Conservation (phyloP, 2,888 invertebrate genomes). For the Halictus ligatus region DNA sequence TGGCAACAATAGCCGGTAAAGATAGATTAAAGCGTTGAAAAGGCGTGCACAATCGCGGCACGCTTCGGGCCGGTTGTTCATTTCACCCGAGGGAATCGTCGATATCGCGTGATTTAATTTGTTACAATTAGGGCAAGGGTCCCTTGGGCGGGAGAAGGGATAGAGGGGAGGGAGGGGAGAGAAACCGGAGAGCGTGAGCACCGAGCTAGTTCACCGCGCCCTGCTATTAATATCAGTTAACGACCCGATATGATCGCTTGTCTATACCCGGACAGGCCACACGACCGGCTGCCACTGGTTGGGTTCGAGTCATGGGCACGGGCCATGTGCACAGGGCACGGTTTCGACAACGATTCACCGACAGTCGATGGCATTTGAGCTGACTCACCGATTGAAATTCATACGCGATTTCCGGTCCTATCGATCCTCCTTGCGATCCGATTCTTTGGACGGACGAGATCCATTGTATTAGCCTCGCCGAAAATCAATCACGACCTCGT, state of each 20-base stretch:
- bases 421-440: slow-evolving; percentile 10
- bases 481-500: neutral
- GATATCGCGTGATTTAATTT: slow-evolving; percentile 82
- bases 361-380: slow-evolving; percentile 67
- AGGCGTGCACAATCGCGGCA: slow-evolving; percentile 67
- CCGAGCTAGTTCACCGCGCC: slow-evolving; percentile 78
- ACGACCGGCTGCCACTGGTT: slow-evolving; percentile 47
- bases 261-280: slow-evolving; percentile 67
- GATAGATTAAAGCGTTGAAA: slow-evolving; percentile 59
- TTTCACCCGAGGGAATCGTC: slow-evolving; percentile 68
- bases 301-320: slow-evolving; percentile 36
- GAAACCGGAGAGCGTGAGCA: slow-evolving; percentile 28
- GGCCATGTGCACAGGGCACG: slow-evolving; percentile 28
- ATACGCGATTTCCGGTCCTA: slow-evolving; percentile 19
- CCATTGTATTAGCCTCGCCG: neutral
- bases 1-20: slow-evolving; percentile 51
- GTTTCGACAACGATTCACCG: slow-evolving; percentile 65
- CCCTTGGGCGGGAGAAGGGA: slow-evolving; percentile 51
- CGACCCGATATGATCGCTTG: slow-evolving; percentile 83
- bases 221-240: slow-evolving; percentile 84
- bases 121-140: slow-evolving; percentile 80
- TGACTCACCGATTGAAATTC: slow-evolving; percentile 68
- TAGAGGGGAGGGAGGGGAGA: slow-evolving; percentile 10
- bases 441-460: neutral
- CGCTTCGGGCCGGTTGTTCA: slow-evolving; percentile 56